phyloP scores from a whole-genome alignment of 1,140 invertebrate species.

The Drosophila guanche region DNA sequence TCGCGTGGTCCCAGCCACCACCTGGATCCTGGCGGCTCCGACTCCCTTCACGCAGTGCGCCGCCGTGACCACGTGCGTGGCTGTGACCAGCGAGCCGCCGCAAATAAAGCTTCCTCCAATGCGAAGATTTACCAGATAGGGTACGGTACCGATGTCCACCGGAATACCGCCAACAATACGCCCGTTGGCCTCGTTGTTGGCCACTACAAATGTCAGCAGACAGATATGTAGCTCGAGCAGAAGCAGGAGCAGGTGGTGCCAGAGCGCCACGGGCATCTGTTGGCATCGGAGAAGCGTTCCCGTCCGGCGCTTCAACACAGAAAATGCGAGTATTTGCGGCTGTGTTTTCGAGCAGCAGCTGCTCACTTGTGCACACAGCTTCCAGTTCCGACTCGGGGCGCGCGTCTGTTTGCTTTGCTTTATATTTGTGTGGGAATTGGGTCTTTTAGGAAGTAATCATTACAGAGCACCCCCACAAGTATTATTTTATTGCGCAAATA shows the following conservation, averaged over 20 bases:
- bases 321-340: constrained; percentile 26
- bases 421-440: constrained; percentile 35
- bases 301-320: constrained; percentile 16
- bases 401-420: constrained; percentile 57
- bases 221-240: constrained; percentile 3
- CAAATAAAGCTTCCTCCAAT: constrained; percentile 58
- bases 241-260: constrained; percentile 11
- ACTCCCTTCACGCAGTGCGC: constrained; percentile 73
- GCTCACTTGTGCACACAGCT: constrained; percentile 58
- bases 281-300: constrained; percentile 14
- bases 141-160: constrained; percentile 62
- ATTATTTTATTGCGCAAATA: constrained; percentile 72
- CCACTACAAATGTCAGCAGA: constrained; percentile 7
- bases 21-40: constrained; percentile 37
- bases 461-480: constrained; percentile 20
- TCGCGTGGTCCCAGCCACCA: constrained; percentile 57
- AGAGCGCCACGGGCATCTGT: constrained; percentile 53
- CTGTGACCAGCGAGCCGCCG: constrained; percentile 58
- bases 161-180: constrained; percentile 67
- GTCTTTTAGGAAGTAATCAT: constrained; percentile 66
- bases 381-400: constrained; percentile 50
- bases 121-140: constrained; percentile 68
- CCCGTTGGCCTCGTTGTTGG: constrained; percentile 45
- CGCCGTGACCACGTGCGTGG: constrained; percentile 66
- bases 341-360: constrained; percentile 22